Conservation (phyloP, 2,113 vertebrate genomes). For the Trematomus loennbergii region DNA sequence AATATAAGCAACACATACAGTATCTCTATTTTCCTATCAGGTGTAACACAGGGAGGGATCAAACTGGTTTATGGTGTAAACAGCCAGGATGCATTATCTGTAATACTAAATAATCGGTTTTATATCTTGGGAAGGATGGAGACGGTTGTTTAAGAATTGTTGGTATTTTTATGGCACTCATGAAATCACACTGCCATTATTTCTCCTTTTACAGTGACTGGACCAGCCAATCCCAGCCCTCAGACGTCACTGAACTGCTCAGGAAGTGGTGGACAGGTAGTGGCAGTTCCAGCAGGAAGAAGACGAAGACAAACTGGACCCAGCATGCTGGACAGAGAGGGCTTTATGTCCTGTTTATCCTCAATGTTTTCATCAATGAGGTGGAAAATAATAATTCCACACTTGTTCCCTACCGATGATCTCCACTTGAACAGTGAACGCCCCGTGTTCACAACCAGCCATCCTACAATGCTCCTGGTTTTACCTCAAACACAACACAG, state of each 20-base stretch:
- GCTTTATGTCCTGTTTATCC: constrained; percentile 9
- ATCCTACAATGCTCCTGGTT: constrained; percentile 27
- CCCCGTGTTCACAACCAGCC: background rate
- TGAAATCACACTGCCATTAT: constrained; percentile 12
- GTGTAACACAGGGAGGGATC: background rate
- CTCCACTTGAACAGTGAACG: constrained; percentile 1
- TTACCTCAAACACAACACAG: constrained; percentile 11
- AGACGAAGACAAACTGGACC: background rate
- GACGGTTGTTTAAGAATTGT: background rate
- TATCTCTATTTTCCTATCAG: background rate
- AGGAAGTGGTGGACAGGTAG: constrained; percentile 8
- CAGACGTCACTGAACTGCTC: background rate
- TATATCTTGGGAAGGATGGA: background rate
- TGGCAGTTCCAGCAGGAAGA: constrained; percentile 22
- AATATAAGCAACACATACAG: background rate
- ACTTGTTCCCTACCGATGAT: background rate
- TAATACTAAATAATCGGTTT: constrained; percentile 19
- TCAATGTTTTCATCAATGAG: constrained; percentile 17
- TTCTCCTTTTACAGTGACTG: constrained; percentile 53
- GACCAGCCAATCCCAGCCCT: background rate
- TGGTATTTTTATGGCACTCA: background rate
- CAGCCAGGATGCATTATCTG: background rate
- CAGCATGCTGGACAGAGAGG: background rate
- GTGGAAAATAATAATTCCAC: constrained; percentile 35
- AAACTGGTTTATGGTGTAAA: background rate